Percentiles rank a stretch among this genome's conserved stretches.
phyloP scores from a whole-genome alignment of 2,113 vertebrate genomes.

The Bagarius yarrelli region DNA sequence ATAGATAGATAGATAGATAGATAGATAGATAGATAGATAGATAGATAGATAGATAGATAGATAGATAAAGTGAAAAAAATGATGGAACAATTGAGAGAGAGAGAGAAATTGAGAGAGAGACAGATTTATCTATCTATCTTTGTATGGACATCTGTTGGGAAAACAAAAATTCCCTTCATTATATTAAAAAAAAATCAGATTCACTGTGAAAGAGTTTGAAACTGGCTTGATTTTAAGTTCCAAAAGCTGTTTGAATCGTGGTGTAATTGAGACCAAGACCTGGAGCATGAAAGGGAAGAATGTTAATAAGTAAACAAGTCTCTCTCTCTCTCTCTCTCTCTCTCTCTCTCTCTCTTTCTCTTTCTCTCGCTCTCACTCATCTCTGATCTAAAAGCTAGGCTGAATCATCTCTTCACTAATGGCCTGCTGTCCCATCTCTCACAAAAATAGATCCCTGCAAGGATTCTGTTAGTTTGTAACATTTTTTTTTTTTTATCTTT shows the following conservation, averaged over 20 bases:
- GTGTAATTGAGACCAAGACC: not conserved
- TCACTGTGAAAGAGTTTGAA: not conserved
- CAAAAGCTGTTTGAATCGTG: not conserved
- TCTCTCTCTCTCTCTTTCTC: constrained; percentile 13
- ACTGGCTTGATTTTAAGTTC: not conserved
- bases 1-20: too few species aligned
- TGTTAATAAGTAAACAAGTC: constrained; percentile 40
- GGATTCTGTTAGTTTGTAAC: constrained; percentile 1
- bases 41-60: too few species aligned
- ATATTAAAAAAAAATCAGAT: not conserved
- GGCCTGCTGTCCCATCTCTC: constrained; percentile 23
- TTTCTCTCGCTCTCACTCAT: not conserved
- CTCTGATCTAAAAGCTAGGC: not conserved
- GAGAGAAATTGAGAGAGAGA: rapidly evolving
- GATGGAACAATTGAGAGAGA: too few species aligned
- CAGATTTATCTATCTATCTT: too few species aligned
- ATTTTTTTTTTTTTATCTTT: constrained; percentile 8
- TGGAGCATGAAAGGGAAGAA: constrained; percentile 10
- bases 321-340: constrained; percentile 21
- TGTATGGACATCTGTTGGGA: not conserved
- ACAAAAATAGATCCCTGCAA: constrained; percentile 30
- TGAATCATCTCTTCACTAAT: constrained; percentile 45
- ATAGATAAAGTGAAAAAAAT: too few species aligned
- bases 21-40: too few species aligned
- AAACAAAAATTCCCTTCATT: not conserved